phyloP scores from a whole-genome alignment of 2,797 vertebrate species.

The Picus viridis region DNA sequence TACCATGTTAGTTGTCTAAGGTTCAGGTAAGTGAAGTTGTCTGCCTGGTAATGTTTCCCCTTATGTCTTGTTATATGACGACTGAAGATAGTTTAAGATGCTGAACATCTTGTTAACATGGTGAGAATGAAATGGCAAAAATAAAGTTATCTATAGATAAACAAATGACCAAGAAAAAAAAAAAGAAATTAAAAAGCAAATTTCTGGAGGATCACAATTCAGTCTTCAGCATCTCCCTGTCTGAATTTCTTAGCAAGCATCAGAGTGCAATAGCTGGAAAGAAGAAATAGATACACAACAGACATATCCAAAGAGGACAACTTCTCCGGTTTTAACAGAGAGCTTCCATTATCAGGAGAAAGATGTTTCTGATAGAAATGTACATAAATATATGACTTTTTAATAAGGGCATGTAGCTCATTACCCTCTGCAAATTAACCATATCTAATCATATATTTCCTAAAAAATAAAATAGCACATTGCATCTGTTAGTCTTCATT shows the following conservation, averaged over 20 bases:
- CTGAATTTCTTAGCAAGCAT: neutral
- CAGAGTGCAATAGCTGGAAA: neutral
- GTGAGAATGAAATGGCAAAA: neutral
- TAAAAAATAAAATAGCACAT: constrained; percentile 63
- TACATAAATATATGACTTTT: constrained; percentile 45
- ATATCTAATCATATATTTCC: constrained; percentile 66
- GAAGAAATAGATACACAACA: neutral
- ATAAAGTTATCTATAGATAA: neutral
- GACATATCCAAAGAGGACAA: neutral
- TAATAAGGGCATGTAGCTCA: constrained; percentile 62
- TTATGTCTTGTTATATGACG: neutral
- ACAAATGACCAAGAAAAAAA: neutral
- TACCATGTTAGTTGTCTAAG: neutral
- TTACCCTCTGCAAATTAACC: constrained; percentile 70
- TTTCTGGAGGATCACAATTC: neutral
- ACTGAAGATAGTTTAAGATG: neutral
- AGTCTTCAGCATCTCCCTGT: neutral
- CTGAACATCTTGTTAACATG: neutral
- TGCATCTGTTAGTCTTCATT: constrained; percentile 66
- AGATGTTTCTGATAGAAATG: constrained; percentile 7
- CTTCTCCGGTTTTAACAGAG: neutral
- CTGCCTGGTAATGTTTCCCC: neutral
- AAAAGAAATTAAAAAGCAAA: neutral
- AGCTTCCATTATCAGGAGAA: neutral
- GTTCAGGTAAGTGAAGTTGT: neutral